Evolutionary conservation across 2,797 vertebrate species (phyloP).

Genomic region (Tolypeutes matacus): DNA sequence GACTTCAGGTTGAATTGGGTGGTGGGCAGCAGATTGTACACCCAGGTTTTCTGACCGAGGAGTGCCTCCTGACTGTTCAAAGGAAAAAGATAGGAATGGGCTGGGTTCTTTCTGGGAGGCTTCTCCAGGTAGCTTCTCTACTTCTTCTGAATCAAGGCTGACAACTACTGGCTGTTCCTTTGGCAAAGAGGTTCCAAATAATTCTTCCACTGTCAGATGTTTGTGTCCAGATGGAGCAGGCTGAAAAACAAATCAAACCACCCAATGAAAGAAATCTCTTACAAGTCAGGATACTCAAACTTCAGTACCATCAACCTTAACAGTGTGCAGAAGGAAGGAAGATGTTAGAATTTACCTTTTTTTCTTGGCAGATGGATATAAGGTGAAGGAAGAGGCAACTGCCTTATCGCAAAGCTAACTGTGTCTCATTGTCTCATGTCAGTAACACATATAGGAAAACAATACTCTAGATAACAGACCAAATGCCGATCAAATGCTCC

Average conservation of each 20-base stretch:
- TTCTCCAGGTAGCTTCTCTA: conserved; percentile 87
- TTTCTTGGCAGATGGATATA: not conserved
- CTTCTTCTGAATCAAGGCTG: conserved; percentile 87
- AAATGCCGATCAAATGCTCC: not conserved
- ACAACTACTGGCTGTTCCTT: conserved; percentile 90
- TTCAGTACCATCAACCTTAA: not conserved
- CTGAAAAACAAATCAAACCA: conserved; percentile 86
- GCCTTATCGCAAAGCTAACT: not conserved
- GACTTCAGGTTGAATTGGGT: conserved; percentile 85
- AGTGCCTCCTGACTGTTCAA: conserved; percentile 89
- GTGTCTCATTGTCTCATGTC: not conserved
- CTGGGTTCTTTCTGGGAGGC: conserved; percentile 87
- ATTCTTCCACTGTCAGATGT: conserved; percentile 98
- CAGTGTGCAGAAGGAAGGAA: not conserved
- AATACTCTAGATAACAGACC: not conserved
- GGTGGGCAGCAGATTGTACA: conserved; percentile 81
- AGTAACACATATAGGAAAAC: not conserved
- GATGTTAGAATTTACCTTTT: not conserved
- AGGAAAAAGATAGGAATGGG: conserved; percentile 89
- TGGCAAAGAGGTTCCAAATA: conserved; percentile 95
- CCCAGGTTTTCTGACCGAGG: conserved; percentile 88
- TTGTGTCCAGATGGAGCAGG: conserved; percentile 92
- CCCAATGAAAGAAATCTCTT: conserved; percentile 9
- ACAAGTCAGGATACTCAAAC: not conserved
- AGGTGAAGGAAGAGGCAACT: not conserved